Evolutionary conservation across 2,113 vertebrate genomes (phyloP), one percentile per base, ranked within the genome.

Genomic region (Mungos mungo): DNA sequence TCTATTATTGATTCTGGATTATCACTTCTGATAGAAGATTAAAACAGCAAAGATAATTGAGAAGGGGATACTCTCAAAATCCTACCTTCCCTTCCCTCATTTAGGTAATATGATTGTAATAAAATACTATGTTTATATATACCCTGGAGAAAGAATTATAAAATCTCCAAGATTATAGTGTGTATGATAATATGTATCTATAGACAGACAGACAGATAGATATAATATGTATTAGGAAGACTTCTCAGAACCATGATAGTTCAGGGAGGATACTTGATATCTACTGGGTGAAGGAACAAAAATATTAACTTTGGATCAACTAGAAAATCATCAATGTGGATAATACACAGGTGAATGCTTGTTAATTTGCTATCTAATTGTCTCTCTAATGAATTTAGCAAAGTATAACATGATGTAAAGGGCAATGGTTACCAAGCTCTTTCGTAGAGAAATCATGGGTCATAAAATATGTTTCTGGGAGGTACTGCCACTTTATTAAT

Each of bases 401-500:
- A 90, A 82, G 52, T 85, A 79, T 93, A 95, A 71, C 16, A 57
- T 90, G 95, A 84, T 47, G 1, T 89, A 96, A 96, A 97, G 69
- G 84, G 60, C 93, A 96, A 16, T 97, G 87, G 60, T 57, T 82
- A 96, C 80, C 45, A 63, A 85, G 66, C 21, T 93, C 81, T 95
- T 84, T 96, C 65, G 54, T 2, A 97, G 47, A 97, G 72, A 97
- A 90, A 96, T 93, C 87, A 60, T 76, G 69, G 33, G 25, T 69
- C 85, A 97, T 96, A 97, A 97, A 95, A 94, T 97, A 92, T 88
- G 57, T 97, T 95, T 97, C 94, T 96, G 52, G 38, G 33, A 95
- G 74, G 47, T 66, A 76, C 77, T 96, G 82, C 60, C 35, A 94
- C 94, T 96, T 98, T 98, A 97, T 98, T 98, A 97, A 96, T 97